Evolutionary conservation across 2,797 vertebrate genomes (phyloP).

Genomic region (Anguilla megastoma): DNA sequence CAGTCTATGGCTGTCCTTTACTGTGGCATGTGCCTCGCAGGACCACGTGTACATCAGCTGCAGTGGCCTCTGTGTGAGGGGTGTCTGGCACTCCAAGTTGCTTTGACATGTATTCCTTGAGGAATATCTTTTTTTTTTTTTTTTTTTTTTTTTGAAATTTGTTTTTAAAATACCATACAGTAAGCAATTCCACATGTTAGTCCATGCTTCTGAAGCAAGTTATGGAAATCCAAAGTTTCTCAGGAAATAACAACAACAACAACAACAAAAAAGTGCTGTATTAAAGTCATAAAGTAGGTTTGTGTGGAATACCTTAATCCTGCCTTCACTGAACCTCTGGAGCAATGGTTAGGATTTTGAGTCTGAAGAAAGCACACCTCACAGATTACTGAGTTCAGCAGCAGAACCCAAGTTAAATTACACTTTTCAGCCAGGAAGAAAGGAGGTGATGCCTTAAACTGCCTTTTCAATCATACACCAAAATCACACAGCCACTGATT

Average conservation of each 20-base stretch:
- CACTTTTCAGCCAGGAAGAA: background rate
- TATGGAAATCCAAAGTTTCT: background rate
- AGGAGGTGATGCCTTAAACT: background rate
- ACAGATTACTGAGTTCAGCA: background rate
- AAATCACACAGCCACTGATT: background rate
- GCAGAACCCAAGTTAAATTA: background rate
- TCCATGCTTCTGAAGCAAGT: background rate
- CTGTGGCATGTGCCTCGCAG: no score
- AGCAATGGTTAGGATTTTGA: constrained; percentile 6
- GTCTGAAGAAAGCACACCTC: background rate
- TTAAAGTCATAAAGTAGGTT: background rate
- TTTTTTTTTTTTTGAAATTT: background rate
- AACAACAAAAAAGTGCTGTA: background rate
- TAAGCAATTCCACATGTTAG: background rate
- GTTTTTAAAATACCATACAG: background rate
- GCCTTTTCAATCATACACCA: background rate
- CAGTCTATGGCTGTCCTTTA: no score
- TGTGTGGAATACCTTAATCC: background rate
- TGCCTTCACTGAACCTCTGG: background rate
- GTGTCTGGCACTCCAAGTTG: no score
- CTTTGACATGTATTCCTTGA: no score
- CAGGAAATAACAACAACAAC: background rate
- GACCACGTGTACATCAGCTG: no score
- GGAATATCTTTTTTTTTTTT: background rate
- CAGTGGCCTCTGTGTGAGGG: no score